Evolutionary conservation across 2,113 vertebrate genomes (phyloP), one percentile per base, ranked within the genome.

Genomic region (Eudyptes chrysolophus): DNA sequence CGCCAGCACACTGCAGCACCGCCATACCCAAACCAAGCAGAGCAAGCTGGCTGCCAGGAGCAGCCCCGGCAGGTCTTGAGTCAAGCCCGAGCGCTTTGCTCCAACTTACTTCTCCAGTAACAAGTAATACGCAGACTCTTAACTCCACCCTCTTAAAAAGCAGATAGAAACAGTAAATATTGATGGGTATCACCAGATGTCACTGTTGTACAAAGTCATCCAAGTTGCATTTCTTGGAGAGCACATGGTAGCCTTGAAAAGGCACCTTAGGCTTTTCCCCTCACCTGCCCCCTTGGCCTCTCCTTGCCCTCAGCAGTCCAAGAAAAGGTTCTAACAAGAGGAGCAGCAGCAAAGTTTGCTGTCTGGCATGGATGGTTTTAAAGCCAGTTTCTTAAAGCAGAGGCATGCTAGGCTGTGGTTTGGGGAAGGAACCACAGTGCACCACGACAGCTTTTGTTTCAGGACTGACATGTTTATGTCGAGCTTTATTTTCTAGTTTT

Each of bases 151-250:
- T 42, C 42, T 48, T 20, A 22, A 64, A 79, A 82, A 79, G 65
- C 84, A 76, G 61, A 75, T 48, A 19, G 87, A 69, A 95, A 29
- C 70, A 76, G 93, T 92, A 92, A 96, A 94, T 93, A 92, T 89
- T 95, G 96, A 92, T 94, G 87, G 87, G 66, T 65, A 94, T 95
- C 94, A 93, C 93, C 96, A 97, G 96, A 92, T 97, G 97, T 95
- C 96, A 97, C 96, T 97, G 94, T 97, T 97, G 95, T 38, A 95
- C 87, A 97, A 85, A 96, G 87, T 16, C 96, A 95, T 46, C 77
- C 61, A 54, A 76, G 57, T 19, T 27, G 78, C 61, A 5, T 61
- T 85, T 78, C 54, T 46, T 57, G 70, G 65, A 51, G 40, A 78
- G 51, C 86, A 52, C 61, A 7, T 16, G 22, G 55, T 2, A 52